These are phyloP conservation scores for Acestrorhynchus altus DNA, from an alignment of 2,797 vertebrate species.

Conservation along the genomic window DNA sequence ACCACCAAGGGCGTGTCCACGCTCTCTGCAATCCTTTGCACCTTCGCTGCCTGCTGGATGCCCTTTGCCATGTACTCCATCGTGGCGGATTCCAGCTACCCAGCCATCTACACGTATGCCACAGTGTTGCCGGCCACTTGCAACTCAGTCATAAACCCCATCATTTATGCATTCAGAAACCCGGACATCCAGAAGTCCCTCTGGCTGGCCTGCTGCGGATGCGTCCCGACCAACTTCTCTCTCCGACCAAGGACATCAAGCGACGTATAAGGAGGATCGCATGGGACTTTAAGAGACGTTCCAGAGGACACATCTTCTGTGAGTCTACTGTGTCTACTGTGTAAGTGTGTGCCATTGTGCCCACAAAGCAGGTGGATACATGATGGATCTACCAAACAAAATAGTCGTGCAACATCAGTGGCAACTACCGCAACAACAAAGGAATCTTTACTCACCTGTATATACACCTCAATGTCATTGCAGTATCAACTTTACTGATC, in stretches of 20 bases:
- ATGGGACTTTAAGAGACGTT: conserved; percentile 24
- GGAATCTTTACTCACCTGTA: neutral
- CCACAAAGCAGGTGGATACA: conserved; percentile 10
- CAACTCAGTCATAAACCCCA: conserved; percentile 90
- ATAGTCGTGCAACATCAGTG: neutral
- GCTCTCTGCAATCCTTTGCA: conserved; percentile 87
- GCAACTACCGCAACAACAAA: neutral
- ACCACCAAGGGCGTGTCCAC: conserved; percentile 92
- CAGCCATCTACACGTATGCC: conserved; percentile 86
- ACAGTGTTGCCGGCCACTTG: conserved; percentile 87
- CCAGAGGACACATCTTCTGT: conserved; percentile 6
- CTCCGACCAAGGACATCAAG: conserved; percentile 89
- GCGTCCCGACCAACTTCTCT: conserved; percentile 82
- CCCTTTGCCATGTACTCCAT: conserved; percentile 90
- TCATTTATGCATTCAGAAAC: conserved; percentile 91
- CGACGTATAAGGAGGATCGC: conserved; percentile 82
- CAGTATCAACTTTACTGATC: conserved; percentile 2
- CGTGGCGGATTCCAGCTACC: conserved; percentile 89
- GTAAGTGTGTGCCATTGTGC: conserved; percentile 30
- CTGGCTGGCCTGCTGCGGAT: conserved; percentile 89
- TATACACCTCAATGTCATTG: conserved; percentile 9
- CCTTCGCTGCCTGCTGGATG: conserved; percentile 91
- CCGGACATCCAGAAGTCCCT: conserved; percentile 92
- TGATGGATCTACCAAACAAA: conserved; percentile 7
- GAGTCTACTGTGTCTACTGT: conserved; percentile 44